A percentile compares a stretch with the other conserved stretches of the same genome.
phyloP scores from a whole-genome alignment of 2,113 vertebrate species.

The Sinocyclocheilus rhinocerous region DNA sequence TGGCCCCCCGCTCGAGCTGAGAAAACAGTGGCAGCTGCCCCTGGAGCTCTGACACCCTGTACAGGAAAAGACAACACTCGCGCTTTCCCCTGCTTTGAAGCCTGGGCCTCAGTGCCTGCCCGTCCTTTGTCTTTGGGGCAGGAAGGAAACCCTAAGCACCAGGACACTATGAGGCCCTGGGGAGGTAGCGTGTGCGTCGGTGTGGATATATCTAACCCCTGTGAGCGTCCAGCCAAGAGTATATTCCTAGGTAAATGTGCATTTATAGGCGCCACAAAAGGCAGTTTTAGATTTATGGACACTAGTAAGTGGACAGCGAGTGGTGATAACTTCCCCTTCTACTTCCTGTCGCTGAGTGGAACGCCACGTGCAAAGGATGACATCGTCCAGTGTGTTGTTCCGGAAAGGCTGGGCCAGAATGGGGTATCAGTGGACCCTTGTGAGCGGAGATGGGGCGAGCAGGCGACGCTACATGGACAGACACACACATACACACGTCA shows the following conservation, averaged over 20 bases:
- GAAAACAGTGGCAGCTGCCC: conserved; percentile 82
- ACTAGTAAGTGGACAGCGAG: conserved; percentile 74
- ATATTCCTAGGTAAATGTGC: conserved; percentile 45
- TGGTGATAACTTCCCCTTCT: conserved; percentile 78
- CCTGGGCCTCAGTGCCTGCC: conserved; percentile 61
- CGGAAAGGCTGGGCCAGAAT: conserved; percentile 43
- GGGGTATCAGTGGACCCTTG: conserved; percentile 48
- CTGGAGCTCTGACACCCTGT: conserved; percentile 74
- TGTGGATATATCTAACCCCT: conserved; percentile 52
- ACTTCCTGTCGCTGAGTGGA: conserved; percentile 67
- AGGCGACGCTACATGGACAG: conserved; percentile 37
- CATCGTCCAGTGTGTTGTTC: conserved; percentile 38
- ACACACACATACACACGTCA: conserved; percentile 54
- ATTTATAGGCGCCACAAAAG: conserved; percentile 57
- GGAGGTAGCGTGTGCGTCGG: conserved; percentile 57
- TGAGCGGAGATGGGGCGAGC: conserved; percentile 58
- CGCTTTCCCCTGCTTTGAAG: conserved; percentile 88
- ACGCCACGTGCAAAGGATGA: conserved; percentile 54
- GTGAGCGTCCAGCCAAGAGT: conserved; percentile 52
- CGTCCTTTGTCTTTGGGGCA: conserved; percentile 81
- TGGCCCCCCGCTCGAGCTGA: conserved; percentile 71
- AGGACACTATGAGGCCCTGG: conserved; percentile 75
- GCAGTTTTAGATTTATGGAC: conserved; percentile 72
- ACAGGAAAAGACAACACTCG: conserved; percentile 84
- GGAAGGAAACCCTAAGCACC: conserved; percentile 85